Evolutionary conservation across 2,888 invertebrate genomes (phyloP), one percentile per base, ranked within the genome.

Genomic region (Clepsis dumicolana): DNA sequence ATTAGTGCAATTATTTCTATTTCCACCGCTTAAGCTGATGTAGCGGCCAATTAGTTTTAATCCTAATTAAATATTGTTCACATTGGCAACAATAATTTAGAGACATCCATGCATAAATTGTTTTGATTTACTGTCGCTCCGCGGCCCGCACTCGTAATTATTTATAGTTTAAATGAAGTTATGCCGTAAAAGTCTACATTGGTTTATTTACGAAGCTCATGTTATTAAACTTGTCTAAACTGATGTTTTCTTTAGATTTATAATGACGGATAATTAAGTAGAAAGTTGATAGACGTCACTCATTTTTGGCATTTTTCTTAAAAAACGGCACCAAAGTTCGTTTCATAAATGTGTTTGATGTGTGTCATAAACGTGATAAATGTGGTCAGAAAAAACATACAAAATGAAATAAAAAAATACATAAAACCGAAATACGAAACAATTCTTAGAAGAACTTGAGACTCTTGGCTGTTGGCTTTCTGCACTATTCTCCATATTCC

Each of bases 151-250:
- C 81, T 83, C 77, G 80, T 84, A 83, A 86, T 88, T 88, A 87
- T 88, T 88, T 87, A 88, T 88, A 83, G 86, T 84, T 84, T 82
- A 86, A 88, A 88, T 88, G 83, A 86, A 87, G 84, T 76, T 79
- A 83, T 85, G 81, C 84, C 85, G 83, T 89, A 86, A 89, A 89
- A 62, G 84, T 84, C 82, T 65, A 65, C 72, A 70, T 72, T 85
- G 87, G 86, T 89, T 86, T 85, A 89, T 85, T 79, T 82, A 79
- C 78, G 80, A 77, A 80, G 77, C 75, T 76, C 72, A 73, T 75
- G 78, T 81, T 80, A 82, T 86, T 83, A 83, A 79, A 71, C 57
- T 68, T 63, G 41, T 65, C 65, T 72, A 73, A 73, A 69, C 64
- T 70, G 61, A n/a, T 48, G 48, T 48, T 53, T 53, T 2, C 53